Conservation (phyloP, 53 echinoderm and acorn worm genomes). For the Actinopyga echinites region DNA sequence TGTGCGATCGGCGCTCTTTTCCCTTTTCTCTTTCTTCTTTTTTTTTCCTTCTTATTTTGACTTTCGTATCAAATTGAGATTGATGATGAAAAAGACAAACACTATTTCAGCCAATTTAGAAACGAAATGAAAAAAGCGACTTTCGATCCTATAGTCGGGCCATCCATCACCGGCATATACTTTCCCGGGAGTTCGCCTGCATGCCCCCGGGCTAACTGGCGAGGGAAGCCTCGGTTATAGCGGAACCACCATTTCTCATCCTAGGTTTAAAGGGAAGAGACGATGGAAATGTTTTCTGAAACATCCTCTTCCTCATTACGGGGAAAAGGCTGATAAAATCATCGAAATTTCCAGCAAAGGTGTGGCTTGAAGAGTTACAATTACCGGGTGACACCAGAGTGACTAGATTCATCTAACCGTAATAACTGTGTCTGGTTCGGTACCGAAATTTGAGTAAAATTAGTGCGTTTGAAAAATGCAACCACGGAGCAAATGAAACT, state of each 20-base stretch:
- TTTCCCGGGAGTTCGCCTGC: conserved; percentile 19
- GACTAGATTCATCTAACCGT: no score
- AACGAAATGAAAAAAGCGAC: conserved; percentile 3
- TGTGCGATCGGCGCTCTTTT: conserved; percentile 4
- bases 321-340: no score
- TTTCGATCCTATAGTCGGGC: conserved; percentile 1
- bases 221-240: conserved; percentile 16
- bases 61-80: conserved; percentile 40
- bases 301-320: no score
- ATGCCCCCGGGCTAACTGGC: conserved; percentile 16
- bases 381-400: no score
- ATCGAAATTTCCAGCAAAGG: no score
- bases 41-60: neutral
- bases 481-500: no score
- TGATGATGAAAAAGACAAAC: conserved; percentile 29
- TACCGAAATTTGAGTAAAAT: no score
- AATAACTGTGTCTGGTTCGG: no score
- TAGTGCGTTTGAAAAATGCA: no score
- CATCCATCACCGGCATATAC: conserved; percentile 30
- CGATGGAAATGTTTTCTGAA: neutral
- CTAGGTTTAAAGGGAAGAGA: conserved; percentile 11
- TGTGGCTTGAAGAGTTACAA: no score
- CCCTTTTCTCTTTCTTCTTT: no score
- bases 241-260: conserved; percentile 1
- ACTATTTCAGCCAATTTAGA: conserved; percentile 38